Percentiles rank a stretch among this genome's conserved stretches.
Conservation (phyloP, 2,797 vertebrate genomes). For the Enteromius radiatus region DNA sequence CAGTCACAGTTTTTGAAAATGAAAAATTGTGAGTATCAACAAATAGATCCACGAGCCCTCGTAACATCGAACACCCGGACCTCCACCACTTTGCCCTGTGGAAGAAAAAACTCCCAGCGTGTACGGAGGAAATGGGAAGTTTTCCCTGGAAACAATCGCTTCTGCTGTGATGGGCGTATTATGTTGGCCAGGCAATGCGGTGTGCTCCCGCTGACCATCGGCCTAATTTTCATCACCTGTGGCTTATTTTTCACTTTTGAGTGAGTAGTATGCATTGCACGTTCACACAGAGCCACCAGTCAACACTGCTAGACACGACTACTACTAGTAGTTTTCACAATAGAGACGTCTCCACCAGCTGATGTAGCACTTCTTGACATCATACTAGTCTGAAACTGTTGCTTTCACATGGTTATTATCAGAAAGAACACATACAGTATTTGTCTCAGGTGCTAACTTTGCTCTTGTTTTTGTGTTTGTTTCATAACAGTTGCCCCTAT, state of each 20-base stretch:
- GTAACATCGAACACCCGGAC: slow-evolving; percentile 64
- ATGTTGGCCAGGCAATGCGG: slow-evolving; percentile 90
- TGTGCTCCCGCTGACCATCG: slow-evolving; percentile 89
- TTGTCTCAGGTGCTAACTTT: background rate
- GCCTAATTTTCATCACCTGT: slow-evolving; percentile 90
- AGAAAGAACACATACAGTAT: background rate
- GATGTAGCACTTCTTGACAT: slow-evolving; percentile 1
- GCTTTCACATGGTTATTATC: background rate
- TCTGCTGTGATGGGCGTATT: slow-evolving; percentile 90
- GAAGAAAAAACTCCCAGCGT: slow-evolving; percentile 65
- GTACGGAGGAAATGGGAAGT: slow-evolving; percentile 89
- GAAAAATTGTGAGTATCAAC: slow-evolving; percentile 94
- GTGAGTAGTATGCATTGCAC: slow-evolving; percentile 78
- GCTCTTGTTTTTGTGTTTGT: slow-evolving; percentile 10
- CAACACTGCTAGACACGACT: background rate
- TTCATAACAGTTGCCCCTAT: slow-evolving; percentile 87
- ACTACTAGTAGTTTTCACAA: background rate
- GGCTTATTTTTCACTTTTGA: slow-evolving; percentile 95
- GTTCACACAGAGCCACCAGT: background rate
- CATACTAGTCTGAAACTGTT: background rate
- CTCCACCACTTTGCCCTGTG: slow-evolving; percentile 64
- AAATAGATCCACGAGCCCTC: slow-evolving; percentile 86
- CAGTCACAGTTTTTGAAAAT: slow-evolving; percentile 66
- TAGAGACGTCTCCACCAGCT: slow-evolving; percentile 30
- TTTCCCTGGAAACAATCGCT: slow-evolving; percentile 92